Evolutionary conservation across 2,888 invertebrate genomes (phyloP).

Genomic region (Dryocosmus kuriphilus): DNA sequence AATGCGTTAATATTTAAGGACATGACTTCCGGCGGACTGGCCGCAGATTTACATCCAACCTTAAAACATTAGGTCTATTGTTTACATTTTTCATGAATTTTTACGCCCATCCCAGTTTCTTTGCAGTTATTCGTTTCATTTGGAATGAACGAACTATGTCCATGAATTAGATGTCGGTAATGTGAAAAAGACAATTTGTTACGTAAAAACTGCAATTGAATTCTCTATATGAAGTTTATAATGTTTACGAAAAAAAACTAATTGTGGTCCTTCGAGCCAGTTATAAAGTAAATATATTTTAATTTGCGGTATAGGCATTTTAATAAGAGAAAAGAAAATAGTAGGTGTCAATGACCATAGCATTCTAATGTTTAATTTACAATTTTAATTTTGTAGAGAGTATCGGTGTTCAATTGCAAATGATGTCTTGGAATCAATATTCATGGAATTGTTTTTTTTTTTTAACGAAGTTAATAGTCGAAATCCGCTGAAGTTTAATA

Average conservation of each 20-base stretch:
- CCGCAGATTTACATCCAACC: not conserved
- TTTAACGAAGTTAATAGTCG: not conserved
- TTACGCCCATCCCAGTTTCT: not conserved
- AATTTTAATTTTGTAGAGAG: not conserved
- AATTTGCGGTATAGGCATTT: not conserved
- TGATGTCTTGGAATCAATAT: not conserved
- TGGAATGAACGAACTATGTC: not conserved
- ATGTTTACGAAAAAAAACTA: no score
- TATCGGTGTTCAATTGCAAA: not conserved
- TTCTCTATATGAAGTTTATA: no score
- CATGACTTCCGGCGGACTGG: not conserved
- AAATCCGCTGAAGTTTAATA: conserved; percentile 21
- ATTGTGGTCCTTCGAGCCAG: no score
- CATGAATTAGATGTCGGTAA: no score
- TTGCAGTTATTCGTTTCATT: not conserved
- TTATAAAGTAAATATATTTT: no score
- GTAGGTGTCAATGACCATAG: not conserved
- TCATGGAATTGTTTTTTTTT: not conserved
- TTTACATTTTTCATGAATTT: not conserved
- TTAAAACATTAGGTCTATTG: not conserved
- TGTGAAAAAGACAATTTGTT: no score
- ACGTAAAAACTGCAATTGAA: no score
- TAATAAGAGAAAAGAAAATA: not conserved
- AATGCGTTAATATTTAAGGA: not conserved
- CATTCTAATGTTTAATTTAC: not conserved